A percentile compares a stretch with the other conserved stretches of the same genome.
Evolutionary conservation across 1,140 invertebrate species (phyloP).

Genomic region (Pollicipes pollicipes): DNA sequence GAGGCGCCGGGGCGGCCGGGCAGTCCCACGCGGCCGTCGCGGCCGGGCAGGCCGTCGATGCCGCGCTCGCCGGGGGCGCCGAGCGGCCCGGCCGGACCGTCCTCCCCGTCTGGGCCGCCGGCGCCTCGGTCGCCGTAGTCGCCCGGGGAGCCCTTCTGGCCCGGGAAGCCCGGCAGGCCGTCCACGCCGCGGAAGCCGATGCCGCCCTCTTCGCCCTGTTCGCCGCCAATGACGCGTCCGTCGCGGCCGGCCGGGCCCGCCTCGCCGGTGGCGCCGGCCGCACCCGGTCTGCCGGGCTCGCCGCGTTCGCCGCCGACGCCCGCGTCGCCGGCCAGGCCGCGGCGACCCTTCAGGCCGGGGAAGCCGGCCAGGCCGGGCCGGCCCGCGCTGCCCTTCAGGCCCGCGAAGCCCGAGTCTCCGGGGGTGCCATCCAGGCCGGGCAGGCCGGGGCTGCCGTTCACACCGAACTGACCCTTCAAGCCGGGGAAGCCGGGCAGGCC

Average conservation of each 20-base stretch:
- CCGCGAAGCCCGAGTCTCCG: conserved; percentile 17
- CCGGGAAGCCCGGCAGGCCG: conserved; percentile 46
- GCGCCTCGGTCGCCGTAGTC: conserved; percentile 22
- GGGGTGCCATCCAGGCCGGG: conserved; percentile 21
- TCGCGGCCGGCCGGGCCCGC: conserved; percentile 36
- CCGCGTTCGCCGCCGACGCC: conserved; percentile 17
- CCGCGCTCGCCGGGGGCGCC: conserved; percentile 6
- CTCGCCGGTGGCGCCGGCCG: conserved; percentile 30
- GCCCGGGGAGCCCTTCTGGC: conserved; percentile 41
- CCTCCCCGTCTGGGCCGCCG: conserved; percentile 30
- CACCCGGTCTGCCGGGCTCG: conserved; percentile 19
- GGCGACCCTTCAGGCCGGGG: conserved; percentile 24
- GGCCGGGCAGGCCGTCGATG: conserved; percentile 4
- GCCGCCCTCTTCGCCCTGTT: conserved; percentile 55
- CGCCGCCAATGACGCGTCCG: conserved; percentile 39
- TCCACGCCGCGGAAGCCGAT: conserved; percentile 47
- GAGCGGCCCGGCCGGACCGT: too few species aligned
- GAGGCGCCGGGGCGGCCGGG: conserved; percentile 5
- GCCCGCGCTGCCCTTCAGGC: conserved; percentile 28
- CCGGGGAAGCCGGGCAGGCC: not conserved
- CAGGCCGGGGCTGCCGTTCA: not conserved
- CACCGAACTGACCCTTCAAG: not conserved
- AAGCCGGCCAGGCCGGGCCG: conserved; percentile 31
- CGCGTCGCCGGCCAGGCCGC: conserved; percentile 30
- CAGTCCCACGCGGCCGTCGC: conserved; percentile 4